These are phyloP conservation scores for Acromyrmex heyeri DNA, from an alignment of 1,140 invertebrate species.

Conservation along the genomic window DNA sequence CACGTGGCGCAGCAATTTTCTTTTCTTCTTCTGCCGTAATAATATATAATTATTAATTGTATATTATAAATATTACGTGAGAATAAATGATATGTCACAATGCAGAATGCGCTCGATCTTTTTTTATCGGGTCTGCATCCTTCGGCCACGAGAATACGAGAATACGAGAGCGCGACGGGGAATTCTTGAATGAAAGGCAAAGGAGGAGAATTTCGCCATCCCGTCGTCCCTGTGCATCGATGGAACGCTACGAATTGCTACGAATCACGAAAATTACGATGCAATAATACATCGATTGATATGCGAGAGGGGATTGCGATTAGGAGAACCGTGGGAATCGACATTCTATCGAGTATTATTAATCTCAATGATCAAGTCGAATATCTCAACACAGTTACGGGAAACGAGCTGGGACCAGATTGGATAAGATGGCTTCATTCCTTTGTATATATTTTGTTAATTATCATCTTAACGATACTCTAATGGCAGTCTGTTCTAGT, in stretches of 20 bases:
- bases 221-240: background rate
- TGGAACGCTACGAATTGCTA: background rate
- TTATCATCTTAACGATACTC: conserved; percentile 67
- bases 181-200: background rate
- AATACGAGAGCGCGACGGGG: too few relatives aligned
- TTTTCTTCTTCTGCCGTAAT: background rate
- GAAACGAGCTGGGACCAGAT: background rate
- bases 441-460: background rate
- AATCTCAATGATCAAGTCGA: background rate
- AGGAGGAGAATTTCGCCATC: background rate
- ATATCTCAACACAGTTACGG: background rate
- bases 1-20: background rate
- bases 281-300: conserved; percentile 21
- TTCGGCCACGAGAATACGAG: background rate
- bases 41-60: background rate
- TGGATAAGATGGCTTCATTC: background rate
- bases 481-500: conserved; percentile 77
- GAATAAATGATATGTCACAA: conserved; percentile 41
- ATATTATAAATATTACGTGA: background rate
- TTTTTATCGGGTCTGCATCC: background rate
- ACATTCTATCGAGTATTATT: background rate
- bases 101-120: background rate
- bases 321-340: background rate
- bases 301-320: background rate
- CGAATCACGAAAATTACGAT: background rate